Conservation (phyloP, 2,797 vertebrate species). For the Dryobates pubescens region DNA sequence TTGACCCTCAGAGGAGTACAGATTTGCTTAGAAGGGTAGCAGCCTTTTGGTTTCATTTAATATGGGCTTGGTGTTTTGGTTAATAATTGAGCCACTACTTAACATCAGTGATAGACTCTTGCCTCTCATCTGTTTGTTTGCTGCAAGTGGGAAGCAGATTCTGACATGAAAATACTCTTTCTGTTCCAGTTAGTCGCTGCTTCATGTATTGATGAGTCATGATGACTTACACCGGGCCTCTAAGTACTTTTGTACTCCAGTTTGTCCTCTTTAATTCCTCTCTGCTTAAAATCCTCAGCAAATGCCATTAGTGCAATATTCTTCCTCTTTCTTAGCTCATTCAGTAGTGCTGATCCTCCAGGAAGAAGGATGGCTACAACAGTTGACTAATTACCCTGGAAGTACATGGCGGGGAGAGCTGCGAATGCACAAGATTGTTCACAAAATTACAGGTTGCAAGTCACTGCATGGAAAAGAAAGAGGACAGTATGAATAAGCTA, state of each 20-base stretch:
- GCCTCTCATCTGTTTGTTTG: background rate
- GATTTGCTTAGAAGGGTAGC: background rate
- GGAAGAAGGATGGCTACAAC: background rate
- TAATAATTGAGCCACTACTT: background rate
- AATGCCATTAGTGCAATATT: slow-evolving; percentile 5
- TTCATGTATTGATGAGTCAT: slow-evolving; percentile 20
- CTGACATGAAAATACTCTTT: background rate
- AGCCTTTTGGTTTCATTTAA: background rate
- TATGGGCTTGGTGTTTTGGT: background rate
- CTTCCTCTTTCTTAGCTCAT: background rate
- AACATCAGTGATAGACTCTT: background rate
- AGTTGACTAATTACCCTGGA: slow-evolving; percentile 15
- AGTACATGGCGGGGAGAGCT: background rate
- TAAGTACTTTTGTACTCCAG: background rate
- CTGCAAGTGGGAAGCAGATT: background rate
- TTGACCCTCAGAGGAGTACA: background rate
- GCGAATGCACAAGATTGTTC: background rate
- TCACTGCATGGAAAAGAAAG: background rate
- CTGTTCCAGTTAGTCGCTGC: background rate
- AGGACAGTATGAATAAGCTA: background rate
- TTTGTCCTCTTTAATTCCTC: background rate
- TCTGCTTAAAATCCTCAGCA: background rate
- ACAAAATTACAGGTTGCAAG: slow-evolving; percentile 5
- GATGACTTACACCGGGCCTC: background rate
- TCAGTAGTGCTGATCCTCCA: background rate